These are phyloP conservation scores for Popillia japonica DNA, from an alignment of 1,140 invertebrate genomes.

Conservation along the genomic window DNA sequence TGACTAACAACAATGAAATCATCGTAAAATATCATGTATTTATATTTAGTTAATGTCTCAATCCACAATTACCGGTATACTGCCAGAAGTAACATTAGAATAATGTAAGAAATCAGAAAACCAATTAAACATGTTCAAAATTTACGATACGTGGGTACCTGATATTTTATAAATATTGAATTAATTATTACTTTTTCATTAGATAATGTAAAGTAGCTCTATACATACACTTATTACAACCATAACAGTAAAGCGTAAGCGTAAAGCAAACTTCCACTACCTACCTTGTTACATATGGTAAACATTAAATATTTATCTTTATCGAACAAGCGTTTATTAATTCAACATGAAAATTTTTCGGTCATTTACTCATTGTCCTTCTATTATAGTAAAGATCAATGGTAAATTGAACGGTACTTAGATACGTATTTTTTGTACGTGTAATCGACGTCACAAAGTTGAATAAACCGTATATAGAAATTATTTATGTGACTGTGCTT, in stretches of 20 bases:
- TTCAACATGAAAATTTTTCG: background rate
- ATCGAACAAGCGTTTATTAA: background rate
- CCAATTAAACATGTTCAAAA: no score
- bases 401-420: background rate
- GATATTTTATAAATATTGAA: background rate
- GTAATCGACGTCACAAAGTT: no score
- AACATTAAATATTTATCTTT: conserved; percentile 25
- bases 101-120: no score
- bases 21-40: no score
- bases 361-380: conserved; percentile 17
- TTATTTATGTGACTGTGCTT: no score
- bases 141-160: no score
- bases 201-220: background rate
- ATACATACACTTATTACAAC: background rate
- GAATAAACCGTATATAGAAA: no score
- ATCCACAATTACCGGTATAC: no score
- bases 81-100: no score
- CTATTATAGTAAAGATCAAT: background rate
- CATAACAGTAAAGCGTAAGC: background rate
- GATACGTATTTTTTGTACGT: background rate
- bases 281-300: background rate
- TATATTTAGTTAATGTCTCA: no score
- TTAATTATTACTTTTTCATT: background rate
- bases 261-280: background rate
- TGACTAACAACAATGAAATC: no score